Base-by-base conservation (phyloP, 1,140 invertebrate genomes). In the Euura saliciscinereae region DNA sequence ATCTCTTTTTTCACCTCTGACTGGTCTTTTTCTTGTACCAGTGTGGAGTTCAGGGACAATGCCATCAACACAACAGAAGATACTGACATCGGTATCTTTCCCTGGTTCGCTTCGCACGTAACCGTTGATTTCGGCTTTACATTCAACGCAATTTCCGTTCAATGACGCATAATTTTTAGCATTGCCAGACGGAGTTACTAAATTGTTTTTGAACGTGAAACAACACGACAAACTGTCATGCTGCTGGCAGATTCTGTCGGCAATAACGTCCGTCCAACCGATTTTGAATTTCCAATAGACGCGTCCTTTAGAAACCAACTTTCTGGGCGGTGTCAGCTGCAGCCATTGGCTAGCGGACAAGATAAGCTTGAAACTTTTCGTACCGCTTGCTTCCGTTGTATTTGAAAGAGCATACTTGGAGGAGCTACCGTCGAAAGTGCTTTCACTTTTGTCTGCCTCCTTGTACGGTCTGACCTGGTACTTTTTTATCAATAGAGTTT, bases 201-300 rank as follows among this genome's bases (percentile, higher is more conserved):
- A 43, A 45, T 45, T 51, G 7, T 51, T 68, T 45, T 74, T 74
- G 65, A 71, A 74, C n/a, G n/a, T n/a, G 65, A 13, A 68, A 68
- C 66, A 28, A n/a, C 70, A 43, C 73, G 72, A 28, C 28, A 28
- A 28, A 28, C 28, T 28, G 28, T 28, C 28, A 28, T 43, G 65
- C 46, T 69, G 67, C 0, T 69, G 28, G 45, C 66, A 74, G n/a
- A 74, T 69, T 66, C 69, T 69, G 7, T 71, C 43, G 13, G 71
- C 44, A 8, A 74, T 64, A 10, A 74, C n/a, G 51, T 72, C 51
- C 3, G 70, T 69, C 73, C 70, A 74, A 45, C 43, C 43, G 6
- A 11, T 13, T 2, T 43, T 13, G 11, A 71, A 64, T 65, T 64
- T 65, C n/a, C 13, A 2, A 65, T 64, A 71, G 11, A 64, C 11